Base-by-base conservation (phyloP, 1,140 invertebrate genomes). In the Caenorhabditis brenneri region DNA sequence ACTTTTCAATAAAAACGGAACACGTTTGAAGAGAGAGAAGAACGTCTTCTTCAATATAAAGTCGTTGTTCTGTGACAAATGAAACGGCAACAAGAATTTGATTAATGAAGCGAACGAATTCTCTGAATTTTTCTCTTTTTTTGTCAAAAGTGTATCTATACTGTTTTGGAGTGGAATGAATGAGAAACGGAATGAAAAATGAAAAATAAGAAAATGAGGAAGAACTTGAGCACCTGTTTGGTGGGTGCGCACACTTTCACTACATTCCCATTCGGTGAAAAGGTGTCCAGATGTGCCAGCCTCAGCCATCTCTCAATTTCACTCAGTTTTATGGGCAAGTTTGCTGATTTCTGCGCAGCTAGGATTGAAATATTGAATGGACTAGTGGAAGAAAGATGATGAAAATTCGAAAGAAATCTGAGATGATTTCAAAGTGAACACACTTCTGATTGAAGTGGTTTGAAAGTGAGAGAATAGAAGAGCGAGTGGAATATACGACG, bases 391-490 rank as follows among this genome's bases (percentile, higher is more conserved):
- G n/a, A n/a, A 42, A 74, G 29, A 42, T 74, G 65, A 74, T 74
- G 65, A n/a, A 74, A 74, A 74, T 42, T 74, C 24, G 33, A 74
- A 74, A 74, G 65, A 74, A 74, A 74, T 74, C 65, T 74, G 65
- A 74, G 33, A 74, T 42, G 65, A 74, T 74, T 74, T 74, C n/a
- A 42, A 39, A 74, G 19, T 46, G 65, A 74, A 74, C 65, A 74
- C 65, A 74, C 65, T 74, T 74, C 29, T 74, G 65, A 74, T 74
- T 74, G 65, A 74, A 74, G 65, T 74, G 65, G 65, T 74, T 74
- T 33, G 42, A 31, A 42, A 12, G 6, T 29, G 22, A 31, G 22
- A 16, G 19, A 24, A 65, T 12, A 58, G 27, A 29, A 65, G 29
- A 51, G n/a, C 5, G n/a, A 51, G 49, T 19, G n/a, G 31, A 12